Base-by-base conservation (phyloP, 2,113 vertebrate genomes). In the Peromyscus polionotus region DNA sequence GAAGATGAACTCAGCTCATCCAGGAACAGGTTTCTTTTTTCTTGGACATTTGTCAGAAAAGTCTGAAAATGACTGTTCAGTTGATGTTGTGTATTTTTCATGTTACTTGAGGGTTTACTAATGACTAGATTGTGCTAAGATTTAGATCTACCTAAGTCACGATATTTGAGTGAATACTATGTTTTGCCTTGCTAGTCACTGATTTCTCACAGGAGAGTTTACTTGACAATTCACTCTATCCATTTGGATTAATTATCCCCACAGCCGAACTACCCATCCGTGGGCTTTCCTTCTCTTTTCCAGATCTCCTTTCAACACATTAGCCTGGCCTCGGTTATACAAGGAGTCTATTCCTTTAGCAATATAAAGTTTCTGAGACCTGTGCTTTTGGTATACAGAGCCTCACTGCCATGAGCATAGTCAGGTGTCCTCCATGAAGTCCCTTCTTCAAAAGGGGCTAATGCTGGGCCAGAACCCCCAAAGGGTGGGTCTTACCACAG, bases 271-370 rank as follows among this genome's bases (percentile, higher is more conserved):
- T 28, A 90, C 22, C 31, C 42, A 39, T 5, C 28, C 39, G 14
- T 45, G 6, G 70, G 20, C 28, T 31, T 7, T 48, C 61, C 17
- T 42, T 51, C 54, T 68, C 17, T 4, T 51, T 63, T 51, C 17
- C 16, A 68, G 61, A 42, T 84, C 61, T 91, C 83, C 20, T 11
- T 57, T 91, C 20, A 42, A 31, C 72, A 42, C 33, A 81, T 76
- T 28, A 70, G 57, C 3, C 33, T 5, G 26, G 51, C 65, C 80
- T 39, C n/a, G 6, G 31, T 92, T 70, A 86, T 45, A 76, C 31
- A 77, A 54, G 73, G 7, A 33, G 51, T 93, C 77, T 91, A 36
- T 87, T 96, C 96, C 83, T 65, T 95, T 57, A 86, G 72, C 17
- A 61, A 39, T 31, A 4, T 48, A 63, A 83, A 22, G 6, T 57